Percentiles rank a stretch among this genome's conserved stretches.
These are phyloP conservation scores for Telmatochromis sp. DNA, from an alignment of 2,113 vertebrate species.

Conservation along the genomic window DNA sequence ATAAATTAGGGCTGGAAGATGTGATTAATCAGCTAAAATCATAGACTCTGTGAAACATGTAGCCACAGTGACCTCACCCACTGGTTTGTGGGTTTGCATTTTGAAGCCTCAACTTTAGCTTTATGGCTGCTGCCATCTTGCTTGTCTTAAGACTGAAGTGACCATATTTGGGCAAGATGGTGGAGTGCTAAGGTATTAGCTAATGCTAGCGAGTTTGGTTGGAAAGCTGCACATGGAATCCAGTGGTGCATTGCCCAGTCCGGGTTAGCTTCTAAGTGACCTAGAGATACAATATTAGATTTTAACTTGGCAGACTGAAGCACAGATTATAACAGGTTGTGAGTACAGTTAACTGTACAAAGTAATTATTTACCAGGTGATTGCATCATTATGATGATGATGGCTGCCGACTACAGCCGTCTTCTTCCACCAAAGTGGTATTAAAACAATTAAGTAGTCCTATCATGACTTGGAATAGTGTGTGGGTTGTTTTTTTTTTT, in stretches of 20 bases:
- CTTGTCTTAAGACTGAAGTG: neutral
- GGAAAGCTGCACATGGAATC: neutral
- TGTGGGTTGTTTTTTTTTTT: fast-evolving
- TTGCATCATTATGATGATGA: neutral
- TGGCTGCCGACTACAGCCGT: neutral
- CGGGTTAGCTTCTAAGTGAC: neutral
- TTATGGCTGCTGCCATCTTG: neutral
- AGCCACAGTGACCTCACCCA: neutral
- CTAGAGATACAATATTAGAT: neutral
- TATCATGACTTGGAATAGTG: neutral
- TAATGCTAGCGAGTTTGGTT: neutral
- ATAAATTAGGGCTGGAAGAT: neutral
- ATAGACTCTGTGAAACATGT: neutral
- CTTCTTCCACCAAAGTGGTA: neutral
- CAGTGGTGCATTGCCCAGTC: neutral
- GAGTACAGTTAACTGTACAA: neutral
- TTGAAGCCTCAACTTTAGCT: neutral
- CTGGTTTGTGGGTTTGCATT: neutral
- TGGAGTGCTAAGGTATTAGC: neutral
- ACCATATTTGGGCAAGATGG: neutral
- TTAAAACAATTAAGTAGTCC: neutral
- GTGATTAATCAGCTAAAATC: neutral
- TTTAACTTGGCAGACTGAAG: neutral
- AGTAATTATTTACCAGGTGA: neutral
- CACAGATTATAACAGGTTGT: neutral